Evolutionary conservation across 2,888 invertebrate genomes (phyloP), one percentile per base, ranked within the genome.

Genomic region (Drosophila austrosaltans): DNA sequence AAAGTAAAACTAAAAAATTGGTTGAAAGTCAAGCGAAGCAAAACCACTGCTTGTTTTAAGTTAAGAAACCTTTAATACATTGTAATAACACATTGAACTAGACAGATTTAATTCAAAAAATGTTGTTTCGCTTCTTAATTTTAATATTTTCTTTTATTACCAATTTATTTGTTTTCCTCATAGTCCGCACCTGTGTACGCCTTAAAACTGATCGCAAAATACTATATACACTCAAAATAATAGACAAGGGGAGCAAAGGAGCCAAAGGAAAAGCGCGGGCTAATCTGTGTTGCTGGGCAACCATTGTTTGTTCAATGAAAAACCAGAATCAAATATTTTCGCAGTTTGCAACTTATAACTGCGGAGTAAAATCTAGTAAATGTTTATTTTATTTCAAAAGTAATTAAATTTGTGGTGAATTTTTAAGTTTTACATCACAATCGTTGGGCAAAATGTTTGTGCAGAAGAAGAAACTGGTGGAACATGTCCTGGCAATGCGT

Each of bases 361-460:
- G 54, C 54, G 2, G n/a, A 39, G 42, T n/a, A 1, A 42, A 63
- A 66, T 66, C 39, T 8, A 59, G 53, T 64, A 62, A 71, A 60
- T 73, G 40, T 69, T 39, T n/a, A 25, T 32, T 73, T 73, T 36
- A 39, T 28, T 48, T 72, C 16, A 44, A 62, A 42, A 48, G 48
- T 48, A 48, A 48, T 12, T 48, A 48, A 20, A 48, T 65, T 73
- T 73, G 73, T 40, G 53, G 73, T 66, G 67, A 66, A 48, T 56
- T 71, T 76, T 68, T 61, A 57, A 48, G 48, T 25, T 48, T 48
- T 48, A 48, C 22, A 48, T 48, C 48, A 48, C 48, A 48, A 48
- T 48, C 22, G 48, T 10, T 48, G 22, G 54, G 28, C 76, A 74
- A 60, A 60, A 94, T 94, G 94, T 94, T 94, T 89, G 94, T 94